Evolutionary conservation across 2,797 vertebrate genomes (phyloP), one percentile per base, ranked within the genome.

Genomic region (Gymnocypris eckloni): DNA sequence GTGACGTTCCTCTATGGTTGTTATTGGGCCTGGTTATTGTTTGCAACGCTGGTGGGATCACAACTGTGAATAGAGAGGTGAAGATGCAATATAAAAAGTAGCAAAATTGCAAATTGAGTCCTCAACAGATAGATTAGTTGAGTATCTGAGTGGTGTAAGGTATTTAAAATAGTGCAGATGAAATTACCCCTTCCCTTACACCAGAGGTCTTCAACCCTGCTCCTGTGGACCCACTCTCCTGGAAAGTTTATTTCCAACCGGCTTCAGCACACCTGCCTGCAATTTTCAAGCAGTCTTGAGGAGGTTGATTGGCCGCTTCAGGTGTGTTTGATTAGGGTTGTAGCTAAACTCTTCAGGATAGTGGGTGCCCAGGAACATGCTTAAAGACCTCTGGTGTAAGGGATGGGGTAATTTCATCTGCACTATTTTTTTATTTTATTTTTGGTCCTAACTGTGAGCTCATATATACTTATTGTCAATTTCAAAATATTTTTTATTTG

Each of bases 21-120:
- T 43, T 87, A 56, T 56, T 43, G 48, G 54, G 81, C 15, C 81
- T 87, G 78, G 61, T 82, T 48, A 90, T 75, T 52, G 86, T 81
- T 84, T 88, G 83, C 5, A 90, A 72, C 59, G 86, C 43, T 77
- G 90, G 79, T 22, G 88, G 82, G 66, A 88, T 83, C 50, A 78
- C 61, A 81, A 90, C 90, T 90, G 84, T 71, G 22, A 67, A 88
- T 54, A 84, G 69, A 81, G 16, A 84, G 77, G 72, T 59, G 48
- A 67, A 85, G 85, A 79, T 73, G 20, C 9, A 82, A 83, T 59
- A n/a, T 15, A 67, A 10, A 37, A 67, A 52, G 50, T 18, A 6
- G 15, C 48, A 50, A 37, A 8, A 28, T 61, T 37, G 64, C 15
- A 37, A 37, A 18, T 7, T 9, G 28, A 37, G 28, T 67, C 15